Conservation (phyloP, 2,888 invertebrate genomes). For the Vandiemenella viatica region DNA sequence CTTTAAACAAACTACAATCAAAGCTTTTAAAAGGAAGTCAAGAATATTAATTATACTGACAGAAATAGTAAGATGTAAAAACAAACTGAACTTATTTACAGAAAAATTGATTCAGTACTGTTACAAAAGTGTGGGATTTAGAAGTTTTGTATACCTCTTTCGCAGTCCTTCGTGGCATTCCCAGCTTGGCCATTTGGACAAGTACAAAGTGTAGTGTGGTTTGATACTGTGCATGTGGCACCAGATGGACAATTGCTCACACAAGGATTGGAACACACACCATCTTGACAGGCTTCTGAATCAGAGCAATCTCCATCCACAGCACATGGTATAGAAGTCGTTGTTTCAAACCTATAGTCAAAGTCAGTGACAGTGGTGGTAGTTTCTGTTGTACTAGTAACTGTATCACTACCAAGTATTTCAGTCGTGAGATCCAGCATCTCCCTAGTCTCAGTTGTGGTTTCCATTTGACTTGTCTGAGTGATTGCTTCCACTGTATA, state of each 20-base stretch:
- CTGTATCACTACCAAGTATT: not conserved
- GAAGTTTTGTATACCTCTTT: slow-evolving; percentile 52
- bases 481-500: too few relatives aligned
- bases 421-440: not conserved
- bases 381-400: not conserved
- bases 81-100: slow-evolving; percentile 8
- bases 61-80: slow-evolving; percentile 6
- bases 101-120: too few relatives aligned
- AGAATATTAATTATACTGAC: too few relatives aligned
- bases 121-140: too few relatives aligned
- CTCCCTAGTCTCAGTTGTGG: not conserved
- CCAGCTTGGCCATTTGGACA: slow-evolving; percentile 39
- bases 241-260: slow-evolving; percentile 40
- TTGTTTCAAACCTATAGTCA: slow-evolving; percentile 1
- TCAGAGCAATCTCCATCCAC: slow-evolving; percentile 45
- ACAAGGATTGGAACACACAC: slow-evolving; percentile 50
- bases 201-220: slow-evolving; percentile 46
- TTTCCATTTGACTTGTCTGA: too few relatives aligned
- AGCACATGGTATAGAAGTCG: slow-evolving; percentile 33
- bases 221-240: slow-evolving; percentile 43
- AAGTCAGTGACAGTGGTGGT: slow-evolving; percentile 1
- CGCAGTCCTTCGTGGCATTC: slow-evolving; percentile 41
- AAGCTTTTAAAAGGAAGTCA: too few relatives aligned
- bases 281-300: slow-evolving; percentile 45
- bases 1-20: too few relatives aligned